phyloP scores from a whole-genome alignment of 1,140 invertebrate genomes.

The Cherax quadricarinatus region DNA sequence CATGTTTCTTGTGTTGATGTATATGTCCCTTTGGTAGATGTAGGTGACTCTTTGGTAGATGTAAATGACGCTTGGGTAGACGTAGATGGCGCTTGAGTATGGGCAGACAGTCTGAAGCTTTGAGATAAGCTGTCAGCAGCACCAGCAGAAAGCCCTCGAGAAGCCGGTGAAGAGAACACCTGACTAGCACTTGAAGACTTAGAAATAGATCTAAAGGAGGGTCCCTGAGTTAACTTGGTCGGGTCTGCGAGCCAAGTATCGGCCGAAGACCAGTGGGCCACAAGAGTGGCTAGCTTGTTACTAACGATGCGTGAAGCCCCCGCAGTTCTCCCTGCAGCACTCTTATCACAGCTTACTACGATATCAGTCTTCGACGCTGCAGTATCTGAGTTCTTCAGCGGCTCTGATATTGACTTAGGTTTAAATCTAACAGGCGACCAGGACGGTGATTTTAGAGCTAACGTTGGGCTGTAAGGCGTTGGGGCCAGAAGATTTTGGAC shows the following conservation, averaged over 20 bases:
- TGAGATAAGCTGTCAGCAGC: neutral
- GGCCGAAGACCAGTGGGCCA: neutral
- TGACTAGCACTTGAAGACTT: slow-evolving; percentile 16
- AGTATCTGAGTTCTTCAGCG: neutral
- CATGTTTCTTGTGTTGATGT: neutral
- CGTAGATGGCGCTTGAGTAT: neutral
- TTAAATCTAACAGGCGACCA: slow-evolving; percentile 59
- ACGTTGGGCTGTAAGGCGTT: slow-evolving; percentile 46
- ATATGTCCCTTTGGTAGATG: neutral
- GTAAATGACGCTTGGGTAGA: neutral
- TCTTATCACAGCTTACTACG: neutral
- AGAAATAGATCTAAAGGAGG: neutral
- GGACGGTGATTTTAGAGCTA: slow-evolving; percentile 19
- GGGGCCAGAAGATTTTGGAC: slow-evolving; percentile 25
- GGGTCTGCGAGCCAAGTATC: neutral
- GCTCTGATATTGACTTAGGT: slow-evolving; percentile 23
- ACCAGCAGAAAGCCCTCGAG: neutral
- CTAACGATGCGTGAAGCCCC: neutral
- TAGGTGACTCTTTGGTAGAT: neutral
- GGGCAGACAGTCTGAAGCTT: neutral
- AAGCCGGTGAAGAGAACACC: neutral
- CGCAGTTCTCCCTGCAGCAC: neutral
- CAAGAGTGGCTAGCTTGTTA: slow-evolving; percentile 12
- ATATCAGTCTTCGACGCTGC: neutral
- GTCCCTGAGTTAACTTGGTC: neutral